Evolutionary conservation across 2,113 vertebrate genomes (phyloP).

Genomic region (Rhinichthys klamathensis): DNA sequence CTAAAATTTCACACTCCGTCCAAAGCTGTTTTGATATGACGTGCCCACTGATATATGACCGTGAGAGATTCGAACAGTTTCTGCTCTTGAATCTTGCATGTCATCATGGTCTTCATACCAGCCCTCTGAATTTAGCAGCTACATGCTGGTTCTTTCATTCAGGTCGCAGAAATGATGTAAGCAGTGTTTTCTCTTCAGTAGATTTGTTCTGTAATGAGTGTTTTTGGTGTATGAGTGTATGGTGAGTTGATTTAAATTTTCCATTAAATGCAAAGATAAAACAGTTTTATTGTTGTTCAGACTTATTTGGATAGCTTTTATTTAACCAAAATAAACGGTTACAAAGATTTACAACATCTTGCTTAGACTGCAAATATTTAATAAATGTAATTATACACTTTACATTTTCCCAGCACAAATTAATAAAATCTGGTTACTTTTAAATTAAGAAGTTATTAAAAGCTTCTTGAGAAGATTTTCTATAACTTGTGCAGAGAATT

Average conservation of each 20-base stretch:
- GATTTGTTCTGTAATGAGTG: slow-evolving; percentile 29
- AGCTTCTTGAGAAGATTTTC: too few relatives aligned
- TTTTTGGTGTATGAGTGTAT: background rate
- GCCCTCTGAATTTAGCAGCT: slow-evolving; percentile 76
- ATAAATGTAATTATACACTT: background rate
- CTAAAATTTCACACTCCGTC: slow-evolving; percentile 14
- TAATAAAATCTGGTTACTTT: background rate
- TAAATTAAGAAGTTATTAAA: background rate
- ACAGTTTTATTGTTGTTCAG: background rate
- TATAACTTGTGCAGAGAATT: background rate
- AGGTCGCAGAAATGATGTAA: slow-evolving; percentile 21
- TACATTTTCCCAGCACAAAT: background rate
- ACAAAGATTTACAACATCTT: background rate
- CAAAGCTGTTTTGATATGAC: slow-evolving; percentile 1
- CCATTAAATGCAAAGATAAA: slow-evolving; percentile 12
- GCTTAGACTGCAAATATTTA: background rate
- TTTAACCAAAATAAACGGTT: background rate
- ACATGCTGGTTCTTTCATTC: slow-evolving; percentile 57
- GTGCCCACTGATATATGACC: slow-evolving; percentile 21
- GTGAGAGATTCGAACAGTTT: slow-evolving; percentile 8
- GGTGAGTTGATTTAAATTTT: slow-evolving; percentile 10
- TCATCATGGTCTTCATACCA: slow-evolving; percentile 67
- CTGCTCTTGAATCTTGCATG: slow-evolving; percentile 58
- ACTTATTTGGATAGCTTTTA: background rate
- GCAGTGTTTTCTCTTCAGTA: slow-evolving; percentile 15